phyloP scores from a whole-genome alignment of 2,797 vertebrate genomes.

The Discoglossus pictus region DNA sequence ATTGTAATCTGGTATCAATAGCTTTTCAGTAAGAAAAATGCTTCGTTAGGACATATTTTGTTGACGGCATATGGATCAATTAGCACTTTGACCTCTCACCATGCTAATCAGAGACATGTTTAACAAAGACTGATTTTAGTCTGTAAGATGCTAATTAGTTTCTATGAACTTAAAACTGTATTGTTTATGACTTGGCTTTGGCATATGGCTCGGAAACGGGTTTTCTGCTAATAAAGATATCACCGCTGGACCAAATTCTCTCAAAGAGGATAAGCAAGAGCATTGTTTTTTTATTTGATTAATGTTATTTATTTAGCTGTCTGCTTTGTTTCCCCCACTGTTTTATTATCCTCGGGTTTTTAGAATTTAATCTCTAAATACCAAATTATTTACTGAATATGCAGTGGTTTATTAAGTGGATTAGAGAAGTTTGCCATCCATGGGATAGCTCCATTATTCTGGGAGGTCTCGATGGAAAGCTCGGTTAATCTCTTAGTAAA shows the following conservation, averaged over 20 bases:
- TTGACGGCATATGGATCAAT: slow-evolving; percentile 49
- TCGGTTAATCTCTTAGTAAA: slow-evolving; percentile 38
- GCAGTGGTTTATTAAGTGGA: slow-evolving; percentile 70
- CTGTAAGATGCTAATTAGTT: slow-evolving; percentile 47
- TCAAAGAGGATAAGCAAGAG: slow-evolving; percentile 26
- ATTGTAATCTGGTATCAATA: slow-evolving; percentile 7
- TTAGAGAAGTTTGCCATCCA: slow-evolving; percentile 56
- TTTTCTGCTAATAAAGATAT: slow-evolving; percentile 52
- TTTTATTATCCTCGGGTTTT: slow-evolving; percentile 66
- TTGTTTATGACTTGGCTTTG: slow-evolving; percentile 40
- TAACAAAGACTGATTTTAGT: slow-evolving; percentile 45
- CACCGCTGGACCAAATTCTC: slow-evolving; percentile 25
- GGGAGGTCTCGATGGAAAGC: neutral
- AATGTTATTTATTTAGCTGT: slow-evolving; percentile 43
- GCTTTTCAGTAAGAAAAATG: slow-evolving; percentile 14
- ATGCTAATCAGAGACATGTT: slow-evolving; percentile 28
- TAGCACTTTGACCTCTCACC: slow-evolving; percentile 39
- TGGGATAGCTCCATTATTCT: slow-evolving; percentile 32
- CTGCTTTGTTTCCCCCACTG: slow-evolving; percentile 62
- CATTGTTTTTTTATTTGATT: slow-evolving; percentile 44
- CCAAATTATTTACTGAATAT: slow-evolving; percentile 71
- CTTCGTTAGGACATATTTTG: slow-evolving; percentile 18
- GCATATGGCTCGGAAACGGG: slow-evolving; percentile 45
- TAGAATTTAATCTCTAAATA: slow-evolving; percentile 66
- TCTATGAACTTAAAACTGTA: slow-evolving; percentile 36